Evolutionary conservation across 1,140 invertebrate genomes (phyloP), one percentile per base, ranked within the genome.

Genomic region (Argopecten irradians): DNA sequence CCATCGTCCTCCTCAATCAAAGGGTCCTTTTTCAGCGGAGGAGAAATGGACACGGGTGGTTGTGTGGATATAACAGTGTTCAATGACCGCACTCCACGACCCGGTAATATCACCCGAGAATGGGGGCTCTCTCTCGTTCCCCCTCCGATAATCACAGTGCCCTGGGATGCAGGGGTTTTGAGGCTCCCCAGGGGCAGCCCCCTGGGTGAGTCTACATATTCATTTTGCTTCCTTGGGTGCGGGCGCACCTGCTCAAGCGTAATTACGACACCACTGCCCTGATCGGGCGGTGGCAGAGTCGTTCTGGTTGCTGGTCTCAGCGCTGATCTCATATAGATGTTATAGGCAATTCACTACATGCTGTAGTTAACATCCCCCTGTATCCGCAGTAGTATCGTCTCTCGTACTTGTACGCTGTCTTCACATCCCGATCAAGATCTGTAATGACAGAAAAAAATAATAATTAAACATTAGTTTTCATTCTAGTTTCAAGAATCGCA

Each of bases 141-240:
- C 7, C 89, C 89, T 43, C 82, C 82, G 55, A 87, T 32, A 22
- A 28, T 32, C 16, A 84, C 55, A 41, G 84, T 34, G 55, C 43
- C 83, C 85, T 87, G 71, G 46, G 86, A 28, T 34, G 35, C 87
- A 39, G 87, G 35, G 36, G 71, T 46, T 34, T 83, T 88, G 84
- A 88, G 71, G 88, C 83, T 90, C 41, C 87, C 87, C 32, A 33
- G 82, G 83, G 84, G 86, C 84, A 86, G 84, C 88, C 87, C 85
- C 39, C 92, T 91, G 22, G 93, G 93, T 43, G 92, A 94, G 86
- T 95, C 94, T 88, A 95, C 94, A 92, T 95, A 95, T 46, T 95
- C 94, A 92, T 95, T 95, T 86, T 92, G 92, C 33, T 91, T 88
- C 46, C 94, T 89, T 13, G 94, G 94, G 32, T 94, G 91, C 33